Evolutionary conservation across 2,888 invertebrate genomes (phyloP).

Genomic region (Ichneumon xanthorius): DNA sequence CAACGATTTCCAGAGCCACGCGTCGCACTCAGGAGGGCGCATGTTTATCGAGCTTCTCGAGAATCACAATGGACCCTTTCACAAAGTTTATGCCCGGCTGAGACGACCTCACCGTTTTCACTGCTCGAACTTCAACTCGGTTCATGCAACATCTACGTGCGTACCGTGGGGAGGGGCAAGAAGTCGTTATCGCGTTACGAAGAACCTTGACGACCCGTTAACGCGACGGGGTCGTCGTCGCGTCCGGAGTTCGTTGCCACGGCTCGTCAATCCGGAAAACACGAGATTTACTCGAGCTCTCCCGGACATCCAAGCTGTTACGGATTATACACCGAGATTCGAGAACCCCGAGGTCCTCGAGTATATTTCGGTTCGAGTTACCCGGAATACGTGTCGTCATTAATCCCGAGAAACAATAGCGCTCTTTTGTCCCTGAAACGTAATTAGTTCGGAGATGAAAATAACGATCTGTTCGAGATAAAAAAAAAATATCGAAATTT

Average conservation of each 20-base stretch:
- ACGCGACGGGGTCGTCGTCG: constrained; percentile 43
- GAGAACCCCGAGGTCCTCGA: neutral
- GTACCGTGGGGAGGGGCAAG: constrained; percentile 25
- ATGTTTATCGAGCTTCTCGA: constrained; percentile 29
- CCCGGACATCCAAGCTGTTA: constrained; percentile 52
- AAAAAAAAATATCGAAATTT: neutral
- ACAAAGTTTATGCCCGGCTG: constrained; percentile 51
- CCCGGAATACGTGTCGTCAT: neutral
- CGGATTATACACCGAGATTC: constrained; percentile 45
- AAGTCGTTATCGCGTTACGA: constrained; percentile 60
- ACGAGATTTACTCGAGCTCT: constrained; percentile 38
- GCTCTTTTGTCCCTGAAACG: neutral
- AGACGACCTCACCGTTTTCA: constrained; percentile 4
- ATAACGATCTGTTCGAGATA: neutral
- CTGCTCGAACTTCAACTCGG: neutral
- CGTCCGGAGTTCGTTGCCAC: constrained; percentile 48
- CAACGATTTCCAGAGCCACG: constrained; percentile 11
- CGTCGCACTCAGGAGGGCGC: constrained; percentile 5
- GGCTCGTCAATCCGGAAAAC: constrained; percentile 36
- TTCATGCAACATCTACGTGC: constrained; percentile 6
- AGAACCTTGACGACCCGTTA: constrained; percentile 59
- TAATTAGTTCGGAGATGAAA: constrained; percentile 7
- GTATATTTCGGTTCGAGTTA: constrained; percentile 15
- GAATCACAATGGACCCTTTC: constrained; percentile 58
- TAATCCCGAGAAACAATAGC: constrained; percentile 1